Evolutionary conservation across 2,113 vertebrate species (phyloP).

Genomic region (Catharus minimus): DNA sequence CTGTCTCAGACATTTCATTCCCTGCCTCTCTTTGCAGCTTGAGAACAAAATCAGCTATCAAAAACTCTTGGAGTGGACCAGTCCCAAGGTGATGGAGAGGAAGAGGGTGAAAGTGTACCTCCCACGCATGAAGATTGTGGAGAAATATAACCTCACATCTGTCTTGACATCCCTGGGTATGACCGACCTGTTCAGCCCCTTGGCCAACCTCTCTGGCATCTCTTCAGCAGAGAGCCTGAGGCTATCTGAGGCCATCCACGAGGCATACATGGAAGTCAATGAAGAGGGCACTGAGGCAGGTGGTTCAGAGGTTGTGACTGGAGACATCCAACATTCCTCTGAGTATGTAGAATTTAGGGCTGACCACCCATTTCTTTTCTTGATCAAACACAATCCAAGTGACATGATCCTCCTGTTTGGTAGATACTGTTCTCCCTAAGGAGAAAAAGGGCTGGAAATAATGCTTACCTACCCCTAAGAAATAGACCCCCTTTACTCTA

Average conservation of each 20-base stretch:
- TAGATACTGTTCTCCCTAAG: conserved; percentile 59
- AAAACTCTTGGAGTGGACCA: conserved; percentile 64
- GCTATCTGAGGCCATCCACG: conserved; percentile 57
- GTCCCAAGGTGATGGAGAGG: conserved; percentile 33
- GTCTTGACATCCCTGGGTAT: conserved; percentile 61
- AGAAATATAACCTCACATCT: conserved; percentile 45
- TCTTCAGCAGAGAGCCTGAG: conserved; percentile 54
- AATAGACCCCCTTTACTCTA: not conserved
- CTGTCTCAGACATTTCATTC: not conserved
- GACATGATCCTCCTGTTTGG: conserved; percentile 67
- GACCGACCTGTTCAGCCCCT: conserved; percentile 40
- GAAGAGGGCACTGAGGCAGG: conserved; percentile 63
- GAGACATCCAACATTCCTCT: not conserved
- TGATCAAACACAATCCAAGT: conserved; percentile 58
- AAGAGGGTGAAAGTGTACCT: conserved; percentile 62
- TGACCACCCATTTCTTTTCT: conserved; percentile 69
- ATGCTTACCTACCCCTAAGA: not conserved
- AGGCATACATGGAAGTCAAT: conserved; percentile 59
- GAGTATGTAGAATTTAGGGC: conserved; percentile 34
- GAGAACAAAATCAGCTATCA: conserved; percentile 54
- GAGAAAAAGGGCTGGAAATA: not conserved
- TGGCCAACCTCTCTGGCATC: conserved; percentile 75
- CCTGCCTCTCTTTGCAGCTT: conserved; percentile 50
- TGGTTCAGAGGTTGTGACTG: not conserved
- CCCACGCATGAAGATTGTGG: conserved; percentile 70